A percentile compares a stretch with the other conserved stretches of the same genome.
Conservation (phyloP, 2,888 invertebrate species). For the Lithophane socia region DNA sequence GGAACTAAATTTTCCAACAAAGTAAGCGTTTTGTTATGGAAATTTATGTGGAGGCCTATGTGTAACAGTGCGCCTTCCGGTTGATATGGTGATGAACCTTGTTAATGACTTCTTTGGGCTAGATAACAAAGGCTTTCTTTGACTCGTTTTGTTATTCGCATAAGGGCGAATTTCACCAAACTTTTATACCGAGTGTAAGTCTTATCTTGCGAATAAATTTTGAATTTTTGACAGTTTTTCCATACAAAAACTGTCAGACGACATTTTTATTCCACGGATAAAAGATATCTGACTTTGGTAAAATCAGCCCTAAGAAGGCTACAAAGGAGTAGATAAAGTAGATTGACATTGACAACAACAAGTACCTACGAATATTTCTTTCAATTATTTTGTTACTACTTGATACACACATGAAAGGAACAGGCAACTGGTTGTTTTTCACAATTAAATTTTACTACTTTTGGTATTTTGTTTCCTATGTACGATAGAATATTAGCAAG, state of each 20-base stretch:
- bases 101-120: constrained; percentile 40
- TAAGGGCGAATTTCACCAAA: too few species aligned
- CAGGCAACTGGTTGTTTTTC: neutral
- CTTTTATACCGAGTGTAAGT: too few species aligned
- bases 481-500: neutral
- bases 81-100: constrained; percentile 52
- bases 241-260: too few species aligned
- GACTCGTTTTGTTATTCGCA: constrained; percentile 7
- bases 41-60: constrained; percentile 49
- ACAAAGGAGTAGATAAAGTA: neutral
- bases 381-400: too few species aligned
- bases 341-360: neutral
- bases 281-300: too few species aligned
- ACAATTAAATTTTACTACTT: neutral
- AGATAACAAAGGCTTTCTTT: constrained; percentile 43
- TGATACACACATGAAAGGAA: too few species aligned
- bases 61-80: constrained; percentile 47
- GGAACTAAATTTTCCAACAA: constrained; percentile 38
- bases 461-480: neutral
- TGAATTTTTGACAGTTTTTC: too few species aligned
- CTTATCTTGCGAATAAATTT: too few species aligned
- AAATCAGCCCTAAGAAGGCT: too few species aligned
- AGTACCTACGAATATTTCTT: too few species aligned
- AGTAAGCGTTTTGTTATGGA: constrained; percentile 53
- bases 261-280: too few species aligned